Evolutionary conservation across 2,113 vertebrate species (phyloP).

Genomic region (Macquaria ambigua): DNA sequence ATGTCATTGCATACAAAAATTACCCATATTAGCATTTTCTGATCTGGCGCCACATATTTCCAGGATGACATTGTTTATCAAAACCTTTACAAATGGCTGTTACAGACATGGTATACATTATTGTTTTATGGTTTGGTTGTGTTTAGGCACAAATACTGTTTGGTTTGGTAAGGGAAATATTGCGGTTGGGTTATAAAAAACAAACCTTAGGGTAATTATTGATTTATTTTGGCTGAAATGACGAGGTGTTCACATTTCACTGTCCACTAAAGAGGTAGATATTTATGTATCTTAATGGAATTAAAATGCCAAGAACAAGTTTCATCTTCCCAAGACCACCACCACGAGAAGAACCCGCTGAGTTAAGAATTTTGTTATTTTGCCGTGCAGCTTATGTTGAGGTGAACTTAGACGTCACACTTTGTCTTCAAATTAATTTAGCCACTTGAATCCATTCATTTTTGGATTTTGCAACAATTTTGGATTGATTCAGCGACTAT

Average conservation of each 20-base stretch:
- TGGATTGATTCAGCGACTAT: neutral
- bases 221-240: neutral
- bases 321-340: neutral
- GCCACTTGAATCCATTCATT: neutral
- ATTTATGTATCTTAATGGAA: neutral
- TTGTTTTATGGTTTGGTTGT: neutral
- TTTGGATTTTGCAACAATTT: neutral
- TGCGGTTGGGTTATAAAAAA: neutral
- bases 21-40: neutral
- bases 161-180: neutral
- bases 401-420: neutral
- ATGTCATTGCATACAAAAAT: neutral
- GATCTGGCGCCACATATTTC: neutral
- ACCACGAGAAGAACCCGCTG: neutral
- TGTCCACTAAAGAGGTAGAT: neutral
- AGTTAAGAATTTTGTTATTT: neutral
- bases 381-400: neutral
- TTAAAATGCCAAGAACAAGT: neutral
- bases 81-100: neutral
- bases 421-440: neutral
- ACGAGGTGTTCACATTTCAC: neutral
- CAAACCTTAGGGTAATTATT: neutral
- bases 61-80: neutral
- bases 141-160: neutral
- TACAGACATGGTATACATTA: neutral